Percentiles rank a stretch among this genome's conserved stretches.
Evolutionary conservation across 2,797 vertebrate genomes (phyloP).

Genomic region (Linurgus olivaceus): DNA sequence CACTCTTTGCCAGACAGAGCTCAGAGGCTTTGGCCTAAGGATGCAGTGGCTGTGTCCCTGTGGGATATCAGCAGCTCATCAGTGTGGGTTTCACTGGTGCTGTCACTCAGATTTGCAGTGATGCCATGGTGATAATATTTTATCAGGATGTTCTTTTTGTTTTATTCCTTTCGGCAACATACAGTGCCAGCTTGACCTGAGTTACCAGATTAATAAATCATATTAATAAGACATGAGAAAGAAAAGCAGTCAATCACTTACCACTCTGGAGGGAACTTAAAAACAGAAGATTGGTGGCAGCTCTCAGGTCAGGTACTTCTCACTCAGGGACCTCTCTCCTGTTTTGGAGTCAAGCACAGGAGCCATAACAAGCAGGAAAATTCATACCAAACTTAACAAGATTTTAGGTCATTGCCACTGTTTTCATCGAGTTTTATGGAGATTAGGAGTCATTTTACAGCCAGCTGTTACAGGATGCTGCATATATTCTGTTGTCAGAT

Average conservation of each 20-base stretch:
- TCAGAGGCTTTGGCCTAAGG: neutral
- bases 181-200: neutral
- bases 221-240: neutral
- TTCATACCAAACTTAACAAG: neutral
- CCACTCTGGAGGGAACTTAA: neutral
- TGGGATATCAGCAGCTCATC: neutral
- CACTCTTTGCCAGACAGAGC: neutral
- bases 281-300: neutral
- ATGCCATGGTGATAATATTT: neutral
- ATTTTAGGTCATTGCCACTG: neutral
- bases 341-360: neutral
- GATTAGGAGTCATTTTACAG: neutral
- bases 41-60: fast-evolving
- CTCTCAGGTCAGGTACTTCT: neutral
- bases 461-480: neutral
- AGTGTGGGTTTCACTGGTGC: neutral
- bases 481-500: neutral
- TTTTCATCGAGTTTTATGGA: neutral
- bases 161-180: neutral
- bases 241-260: neutral
- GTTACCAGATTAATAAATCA: conserved; percentile 11
- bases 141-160: neutral
- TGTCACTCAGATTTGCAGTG: neutral
- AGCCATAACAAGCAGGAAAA: neutral
- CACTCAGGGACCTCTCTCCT: neutral